phyloP scores from a whole-genome alignment of 2,888 invertebrate species.

The Drosophila melanosoma region DNA sequence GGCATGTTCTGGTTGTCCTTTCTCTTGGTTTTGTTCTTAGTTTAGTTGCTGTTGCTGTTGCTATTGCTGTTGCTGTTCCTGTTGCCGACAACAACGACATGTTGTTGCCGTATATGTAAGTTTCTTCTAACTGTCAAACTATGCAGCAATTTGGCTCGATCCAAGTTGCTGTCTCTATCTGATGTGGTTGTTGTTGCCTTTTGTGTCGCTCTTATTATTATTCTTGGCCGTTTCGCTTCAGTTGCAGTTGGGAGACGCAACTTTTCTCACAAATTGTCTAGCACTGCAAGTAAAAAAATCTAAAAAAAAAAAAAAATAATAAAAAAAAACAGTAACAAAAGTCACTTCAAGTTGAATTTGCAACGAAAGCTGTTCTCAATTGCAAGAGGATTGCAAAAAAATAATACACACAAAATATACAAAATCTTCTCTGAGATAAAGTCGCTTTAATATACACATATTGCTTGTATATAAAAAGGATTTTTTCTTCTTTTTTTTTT shows the following conservation, averaged over 20 bases:
- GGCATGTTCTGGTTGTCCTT: constrained; percentile 31
- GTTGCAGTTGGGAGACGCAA: constrained; percentile 37
- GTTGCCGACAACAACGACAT: constrained; percentile 57
- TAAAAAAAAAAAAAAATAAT: constrained; percentile 8
- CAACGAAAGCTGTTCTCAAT: constrained; percentile 29
- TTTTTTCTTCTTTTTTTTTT: neutral
- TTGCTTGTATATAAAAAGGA: neutral
- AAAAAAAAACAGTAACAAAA: constrained; percentile 30
- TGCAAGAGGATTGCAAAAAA: constrained; percentile 23
- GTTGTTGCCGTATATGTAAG: constrained; percentile 43
- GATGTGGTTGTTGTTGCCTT: constrained; percentile 3
- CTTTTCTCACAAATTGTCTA: constrained; percentile 46
- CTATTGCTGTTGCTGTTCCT: constrained; percentile 20
- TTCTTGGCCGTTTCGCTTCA: constrained; percentile 47
- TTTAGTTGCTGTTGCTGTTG: neutral
- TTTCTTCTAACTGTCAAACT: constrained; percentile 45
- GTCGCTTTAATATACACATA: neutral
- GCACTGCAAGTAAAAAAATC: constrained; percentile 37
- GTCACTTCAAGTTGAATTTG: constrained; percentile 37
- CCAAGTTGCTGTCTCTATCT: constrained; percentile 23
- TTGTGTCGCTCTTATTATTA: constrained; percentile 37
- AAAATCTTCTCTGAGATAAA: neutral
- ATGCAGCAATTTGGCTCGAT: constrained; percentile 58
- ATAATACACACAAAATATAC: neutral
- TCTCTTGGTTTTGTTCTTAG: constrained; percentile 31